These are phyloP conservation scores for Tyto alba DNA, from an alignment of 2,113 vertebrate species.

Conservation along the genomic window DNA sequence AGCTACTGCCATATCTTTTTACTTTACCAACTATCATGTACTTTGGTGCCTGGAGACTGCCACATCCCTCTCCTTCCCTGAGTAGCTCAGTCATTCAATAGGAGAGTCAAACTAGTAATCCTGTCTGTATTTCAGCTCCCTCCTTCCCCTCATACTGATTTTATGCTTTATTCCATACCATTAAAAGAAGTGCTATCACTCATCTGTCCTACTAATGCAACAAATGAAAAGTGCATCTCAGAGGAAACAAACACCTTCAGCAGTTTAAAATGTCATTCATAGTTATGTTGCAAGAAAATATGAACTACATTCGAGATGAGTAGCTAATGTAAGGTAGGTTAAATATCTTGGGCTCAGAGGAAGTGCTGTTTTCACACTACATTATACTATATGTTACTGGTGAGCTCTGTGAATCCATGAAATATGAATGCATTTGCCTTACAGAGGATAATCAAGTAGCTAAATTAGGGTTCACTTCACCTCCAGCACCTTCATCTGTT, in stretches of 20 bases:
- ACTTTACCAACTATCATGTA: background rate
- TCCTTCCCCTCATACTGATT: background rate
- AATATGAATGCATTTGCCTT: background rate
- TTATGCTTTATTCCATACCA: background rate
- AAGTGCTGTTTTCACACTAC: background rate
- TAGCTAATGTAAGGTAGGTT: background rate
- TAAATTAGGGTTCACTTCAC: background rate
- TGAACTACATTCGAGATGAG: background rate
- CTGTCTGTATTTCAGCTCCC: background rate
- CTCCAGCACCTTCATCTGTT: background rate
- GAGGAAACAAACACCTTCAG: background rate
- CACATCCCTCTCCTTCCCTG: background rate
- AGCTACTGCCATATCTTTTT: background rate
- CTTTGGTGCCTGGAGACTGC: background rate
- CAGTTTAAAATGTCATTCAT: background rate
- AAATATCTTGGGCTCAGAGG: background rate
- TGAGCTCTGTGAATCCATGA: background rate
- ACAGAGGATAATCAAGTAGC: background rate
- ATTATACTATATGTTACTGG: background rate
- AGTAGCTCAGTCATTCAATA: background rate
- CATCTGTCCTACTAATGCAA: background rate
- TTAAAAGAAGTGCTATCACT: background rate
- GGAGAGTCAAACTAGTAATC: background rate
- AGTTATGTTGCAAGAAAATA: background rate
- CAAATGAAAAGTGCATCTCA: slow-evolving; percentile 27